A percentile compares a stretch with the other conserved stretches of the same genome.
Conservation (phyloP, 2,888 invertebrate species). For the Tuberolachnus salignus region DNA sequence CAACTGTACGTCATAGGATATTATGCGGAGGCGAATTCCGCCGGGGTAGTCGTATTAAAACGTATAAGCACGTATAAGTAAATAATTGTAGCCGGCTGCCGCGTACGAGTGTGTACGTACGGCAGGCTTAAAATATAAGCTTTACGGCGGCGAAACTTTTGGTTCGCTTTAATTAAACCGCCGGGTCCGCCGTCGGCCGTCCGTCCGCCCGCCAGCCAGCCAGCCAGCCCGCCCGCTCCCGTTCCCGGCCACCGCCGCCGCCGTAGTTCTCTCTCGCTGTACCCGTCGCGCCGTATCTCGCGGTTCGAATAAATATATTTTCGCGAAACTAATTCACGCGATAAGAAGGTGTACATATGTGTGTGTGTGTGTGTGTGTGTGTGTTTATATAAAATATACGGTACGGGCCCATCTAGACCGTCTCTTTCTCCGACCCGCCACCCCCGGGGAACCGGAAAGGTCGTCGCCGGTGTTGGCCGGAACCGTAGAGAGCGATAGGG, state of each 20-base stretch:
- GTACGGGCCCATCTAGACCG: no score
- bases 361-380: background rate
- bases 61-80: constrained; percentile 42
- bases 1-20: no score
- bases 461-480: no score
- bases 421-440: no score
- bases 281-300: constrained; percentile 46
- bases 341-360: constrained; percentile 38
- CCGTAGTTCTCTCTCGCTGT: no score
- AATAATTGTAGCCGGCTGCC: constrained; percentile 35
- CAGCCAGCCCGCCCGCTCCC: constrained; percentile 2
- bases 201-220: no score
- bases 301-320: constrained; percentile 30
- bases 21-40: background rate
- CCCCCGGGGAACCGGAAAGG: no score
- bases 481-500: no score
- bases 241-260: constrained; percentile 1
- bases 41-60: constrained; percentile 18
- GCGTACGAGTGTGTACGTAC: background rate
- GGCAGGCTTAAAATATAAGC: constrained; percentile 53
- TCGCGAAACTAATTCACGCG: constrained; percentile 35
- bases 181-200: constrained; percentile 26
- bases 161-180: constrained; percentile 50
- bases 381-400: background rate
- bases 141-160: constrained; percentile 36